These are phyloP conservation scores for Dermolepida albohirtum DNA, from an alignment of 2,888 invertebrate species.

Conservation along the genomic window DNA sequence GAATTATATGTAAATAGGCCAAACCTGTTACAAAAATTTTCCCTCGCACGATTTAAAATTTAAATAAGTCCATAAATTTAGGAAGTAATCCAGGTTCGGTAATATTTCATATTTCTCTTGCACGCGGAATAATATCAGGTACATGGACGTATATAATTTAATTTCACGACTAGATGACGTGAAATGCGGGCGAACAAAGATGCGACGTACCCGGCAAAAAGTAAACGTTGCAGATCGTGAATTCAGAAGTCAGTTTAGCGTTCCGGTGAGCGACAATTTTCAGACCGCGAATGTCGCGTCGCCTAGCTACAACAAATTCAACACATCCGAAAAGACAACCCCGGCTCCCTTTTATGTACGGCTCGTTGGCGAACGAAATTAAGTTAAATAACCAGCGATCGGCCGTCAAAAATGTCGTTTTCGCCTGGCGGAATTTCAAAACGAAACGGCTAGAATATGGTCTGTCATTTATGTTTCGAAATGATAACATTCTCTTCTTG, in stretches of 20 bases:
- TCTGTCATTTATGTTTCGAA: constrained; percentile 16
- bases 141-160: no score
- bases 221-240: not conserved
- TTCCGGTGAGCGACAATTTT: constrained; percentile 23
- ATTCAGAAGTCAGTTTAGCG: constrained; percentile 12
- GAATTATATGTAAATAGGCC: no score
- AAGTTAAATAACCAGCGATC: constrained; percentile 29
- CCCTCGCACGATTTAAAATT: no score
- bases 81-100: no score
- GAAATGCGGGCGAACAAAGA: no score
- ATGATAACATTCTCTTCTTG: not conserved
- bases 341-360: not conserved
- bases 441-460: constrained; percentile 17
- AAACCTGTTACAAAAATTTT: no score
- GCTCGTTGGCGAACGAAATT: constrained; percentile 4
- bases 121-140: no score
- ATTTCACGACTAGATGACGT: no score
- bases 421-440: constrained; percentile 22
- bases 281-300: constrained; percentile 12
- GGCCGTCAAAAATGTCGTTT: constrained; percentile 36
- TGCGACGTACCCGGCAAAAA: no score
- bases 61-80: no score
- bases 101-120: no score
- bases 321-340: constrained; percentile 20
- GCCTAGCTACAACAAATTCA: constrained; percentile 13